These are phyloP conservation scores for Corydoras sp. DNA, from an alignment of 2,113 vertebrate genomes.

Conservation along the genomic window DNA sequence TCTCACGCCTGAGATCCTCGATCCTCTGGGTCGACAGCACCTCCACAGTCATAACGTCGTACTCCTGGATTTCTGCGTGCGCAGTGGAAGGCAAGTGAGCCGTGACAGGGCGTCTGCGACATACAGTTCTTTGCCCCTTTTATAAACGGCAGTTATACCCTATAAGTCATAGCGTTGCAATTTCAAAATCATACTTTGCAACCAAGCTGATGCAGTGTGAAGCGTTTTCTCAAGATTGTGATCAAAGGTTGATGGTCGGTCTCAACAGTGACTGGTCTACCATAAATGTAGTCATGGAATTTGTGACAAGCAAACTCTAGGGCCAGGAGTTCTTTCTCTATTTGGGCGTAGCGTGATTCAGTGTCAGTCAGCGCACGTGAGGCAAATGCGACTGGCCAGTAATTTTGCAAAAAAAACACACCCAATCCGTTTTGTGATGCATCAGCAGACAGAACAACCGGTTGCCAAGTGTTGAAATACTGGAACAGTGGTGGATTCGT, in stretches of 20 bases:
- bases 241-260: conserved; percentile 23
- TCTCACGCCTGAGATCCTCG: too few relatives aligned
- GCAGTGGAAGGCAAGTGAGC: neutral
- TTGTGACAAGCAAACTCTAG: conserved; percentile 22
- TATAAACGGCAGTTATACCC: neutral
- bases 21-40: neutral
- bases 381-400: too few relatives aligned
- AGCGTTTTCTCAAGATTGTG: conserved; percentile 9
- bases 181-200: conserved; percentile 8
- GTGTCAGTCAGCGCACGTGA: conserved; percentile 11
- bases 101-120: neutral
- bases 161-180: neutral
- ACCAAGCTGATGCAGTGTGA: neutral
- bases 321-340: conserved; percentile 21
- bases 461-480: conserved; percentile 7
- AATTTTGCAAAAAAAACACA: too few relatives aligned
- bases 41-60: neutral
- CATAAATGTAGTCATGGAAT: conserved; percentile 20
- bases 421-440: too few relatives aligned
- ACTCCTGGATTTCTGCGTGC: too few relatives aligned
- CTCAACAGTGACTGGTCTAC: neutral
- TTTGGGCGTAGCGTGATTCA: conserved; percentile 19
- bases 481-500: conserved; percentile 14
- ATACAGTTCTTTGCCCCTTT: neutral
- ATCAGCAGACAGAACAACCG: conserved; percentile 13